Base-by-base conservation (phyloP, 2,888 invertebrate genomes). In the Calameuta pallipes region DNA sequence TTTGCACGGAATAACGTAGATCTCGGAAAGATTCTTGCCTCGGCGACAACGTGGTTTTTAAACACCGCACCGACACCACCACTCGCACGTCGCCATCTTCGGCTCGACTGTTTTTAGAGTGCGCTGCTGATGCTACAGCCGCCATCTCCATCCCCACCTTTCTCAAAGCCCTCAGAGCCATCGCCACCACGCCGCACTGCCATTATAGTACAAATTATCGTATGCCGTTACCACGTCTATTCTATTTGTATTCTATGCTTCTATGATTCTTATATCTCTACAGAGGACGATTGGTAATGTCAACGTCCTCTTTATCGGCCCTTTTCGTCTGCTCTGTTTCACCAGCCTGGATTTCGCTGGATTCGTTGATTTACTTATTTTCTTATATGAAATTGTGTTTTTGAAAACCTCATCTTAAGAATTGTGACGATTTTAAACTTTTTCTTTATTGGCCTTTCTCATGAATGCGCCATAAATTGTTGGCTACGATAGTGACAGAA, bases 81-180 rank as follows among this genome's bases (percentile, higher is more conserved):
- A 85, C 87, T 85, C 84, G 82, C 87, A 87, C 83, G 87, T 89
- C 88, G 90, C 89, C 89, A 90, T 89, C 87, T 90, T 89, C 86
- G 85, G 87, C 88, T 85, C 85, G 85, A 89, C 89, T 90, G 90
- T 90, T 90, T 89, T 89, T 89, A 88, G 89, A 89, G 89, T 85
- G 88, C 89, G 88, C 89, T 87, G 85, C 84, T 76, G 80, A 79
- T 85, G 75, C 82, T 75, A 56, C 56, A 56, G 56, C 23, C 23
- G 56, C 56, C 56, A 56, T 23, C 56, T 56, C 56, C 56, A 56
- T 23, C 23, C 23, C 56, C 56, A 56, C 56, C 68, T 73, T 78
- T 69, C 23, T 30, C 34, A 75, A 37, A 73, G 15, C 75, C 71
- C 31, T 15, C 34, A 73, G 69, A 73, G 15, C 75, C 71, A 69